A percentile compares a stretch with the other conserved stretches of the same genome.
Evolutionary conservation across 1,140 invertebrate species (phyloP).

Genomic region (Periplaneta americana): DNA sequence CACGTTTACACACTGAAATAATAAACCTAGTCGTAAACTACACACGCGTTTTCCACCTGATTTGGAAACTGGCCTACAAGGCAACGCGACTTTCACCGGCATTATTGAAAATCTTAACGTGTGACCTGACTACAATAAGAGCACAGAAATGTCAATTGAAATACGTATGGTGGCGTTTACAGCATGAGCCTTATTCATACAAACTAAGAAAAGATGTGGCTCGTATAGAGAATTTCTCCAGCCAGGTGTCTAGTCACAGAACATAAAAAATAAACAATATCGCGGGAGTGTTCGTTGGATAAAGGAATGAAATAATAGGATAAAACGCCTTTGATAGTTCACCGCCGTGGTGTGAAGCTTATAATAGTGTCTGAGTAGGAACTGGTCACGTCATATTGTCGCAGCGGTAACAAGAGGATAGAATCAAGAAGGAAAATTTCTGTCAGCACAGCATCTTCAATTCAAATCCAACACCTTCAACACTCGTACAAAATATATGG

Average conservation of each 20-base stretch:
- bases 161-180: background rate
- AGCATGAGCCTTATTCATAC: background rate
- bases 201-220: background rate
- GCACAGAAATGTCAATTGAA: no score
- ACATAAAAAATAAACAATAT: no score
- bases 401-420: background rate
- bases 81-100: no score
- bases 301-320: background rate
- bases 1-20: no score
- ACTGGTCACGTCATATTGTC: background rate
- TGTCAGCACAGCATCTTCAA: background rate
- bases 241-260: background rate
- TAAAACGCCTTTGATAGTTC: background rate
- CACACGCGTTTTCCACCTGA: no score
- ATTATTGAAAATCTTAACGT: no score
- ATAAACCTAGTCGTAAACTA: no score
- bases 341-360: background rate
- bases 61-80: no score
- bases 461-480: background rate
- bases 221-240: background rate
- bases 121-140: background rate
- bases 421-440: background rate
- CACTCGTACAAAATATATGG: background rate
- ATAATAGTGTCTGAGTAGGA: background rate
- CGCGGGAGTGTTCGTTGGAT: background rate